A percentile compares a stretch with the other conserved stretches of the same genome.
These are phyloP conservation scores for Drosophila pseudoananassae DNA, from an alignment of 1,140 invertebrate species.

Conservation along the genomic window DNA sequence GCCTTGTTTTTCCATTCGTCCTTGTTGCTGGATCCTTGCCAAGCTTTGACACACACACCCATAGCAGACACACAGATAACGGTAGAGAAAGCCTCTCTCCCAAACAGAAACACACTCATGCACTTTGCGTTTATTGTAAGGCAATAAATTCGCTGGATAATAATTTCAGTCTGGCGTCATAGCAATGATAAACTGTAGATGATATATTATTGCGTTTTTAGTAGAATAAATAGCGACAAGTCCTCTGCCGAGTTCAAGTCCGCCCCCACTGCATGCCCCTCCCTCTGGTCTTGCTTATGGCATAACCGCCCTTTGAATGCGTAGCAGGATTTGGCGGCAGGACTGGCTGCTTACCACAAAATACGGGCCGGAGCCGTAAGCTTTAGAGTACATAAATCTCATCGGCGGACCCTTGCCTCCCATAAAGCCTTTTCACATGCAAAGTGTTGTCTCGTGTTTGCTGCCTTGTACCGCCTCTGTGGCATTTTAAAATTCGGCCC, in stretches of 20 bases:
- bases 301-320: slow-evolving; percentile 15
- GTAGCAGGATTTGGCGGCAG: slow-evolving; percentile 45
- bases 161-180: slow-evolving; percentile 83
- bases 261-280: no score
- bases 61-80: slow-evolving; percentile 2
- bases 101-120: slow-evolving; percentile 33
- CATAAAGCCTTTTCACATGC: slow-evolving; percentile 67
- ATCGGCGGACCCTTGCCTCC: slow-evolving; percentile 39
- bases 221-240: slow-evolving; percentile 74
- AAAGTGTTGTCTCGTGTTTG: slow-evolving; percentile 65
- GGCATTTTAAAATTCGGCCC: slow-evolving; percentile 44
- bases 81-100: neutral
- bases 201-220: slow-evolving; percentile 83
- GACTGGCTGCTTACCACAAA: slow-evolving; percentile 43
- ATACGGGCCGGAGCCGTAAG: slow-evolving; percentile 44
- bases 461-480: slow-evolving; percentile 15
- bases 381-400: slow-evolving; percentile 59
- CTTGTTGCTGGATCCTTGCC: slow-evolving; percentile 30
- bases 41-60: slow-evolving; percentile 10
- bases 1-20: slow-evolving; percentile 40
- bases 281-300: neutral
- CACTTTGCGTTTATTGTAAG: slow-evolving; percentile 78
- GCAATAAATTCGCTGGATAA: slow-evolving; percentile 83
- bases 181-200: slow-evolving; percentile 84
- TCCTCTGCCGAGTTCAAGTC: slow-evolving; percentile 9